Conservation (phyloP, 53 echinoderm and acorn worm genomes). For the Mesocentrotus franciscanus region DNA sequence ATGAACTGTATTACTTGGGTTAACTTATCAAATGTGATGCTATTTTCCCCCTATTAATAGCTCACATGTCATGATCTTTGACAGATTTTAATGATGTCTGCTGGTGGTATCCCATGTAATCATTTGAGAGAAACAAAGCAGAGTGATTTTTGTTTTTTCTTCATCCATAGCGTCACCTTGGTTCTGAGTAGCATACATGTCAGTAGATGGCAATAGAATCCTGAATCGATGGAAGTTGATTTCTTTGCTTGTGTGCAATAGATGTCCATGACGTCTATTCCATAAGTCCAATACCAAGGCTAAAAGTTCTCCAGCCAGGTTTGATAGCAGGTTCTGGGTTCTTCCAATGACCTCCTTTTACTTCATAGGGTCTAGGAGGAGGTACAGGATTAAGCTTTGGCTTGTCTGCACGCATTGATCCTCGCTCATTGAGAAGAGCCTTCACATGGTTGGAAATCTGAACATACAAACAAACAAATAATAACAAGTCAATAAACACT, state of each 20-base stretch:
- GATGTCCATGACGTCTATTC: neutral
- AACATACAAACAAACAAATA: neutral
- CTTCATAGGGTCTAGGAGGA: constrained; percentile 80
- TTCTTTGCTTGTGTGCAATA: neutral
- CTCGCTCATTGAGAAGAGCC: constrained; percentile 82
- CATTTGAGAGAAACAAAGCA: neutral
- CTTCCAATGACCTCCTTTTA: constrained; percentile 84
- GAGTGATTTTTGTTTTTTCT: neutral
- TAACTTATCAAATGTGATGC: neutral
- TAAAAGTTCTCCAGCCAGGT: constrained; percentile 90
- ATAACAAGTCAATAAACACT: neutral
- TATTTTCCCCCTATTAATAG: too few species aligned
- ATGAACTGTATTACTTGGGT: neutral
- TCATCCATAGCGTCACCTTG: neutral
- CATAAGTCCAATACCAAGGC: constrained; percentile 79
- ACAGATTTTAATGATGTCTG: neutral
- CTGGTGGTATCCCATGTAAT: neutral
- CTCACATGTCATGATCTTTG: neutral
- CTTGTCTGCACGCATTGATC: constrained; percentile 65
- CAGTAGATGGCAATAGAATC: neutral
- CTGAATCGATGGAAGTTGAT: neutral
- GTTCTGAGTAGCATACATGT: neutral
- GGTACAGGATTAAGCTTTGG: constrained; percentile 83
- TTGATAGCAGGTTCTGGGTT: constrained; percentile 72
- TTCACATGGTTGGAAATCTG: constrained; percentile 87